Evolutionary conservation across 2,797 vertebrate species (phyloP).

Genomic region (Nyctibius grandis): DNA sequence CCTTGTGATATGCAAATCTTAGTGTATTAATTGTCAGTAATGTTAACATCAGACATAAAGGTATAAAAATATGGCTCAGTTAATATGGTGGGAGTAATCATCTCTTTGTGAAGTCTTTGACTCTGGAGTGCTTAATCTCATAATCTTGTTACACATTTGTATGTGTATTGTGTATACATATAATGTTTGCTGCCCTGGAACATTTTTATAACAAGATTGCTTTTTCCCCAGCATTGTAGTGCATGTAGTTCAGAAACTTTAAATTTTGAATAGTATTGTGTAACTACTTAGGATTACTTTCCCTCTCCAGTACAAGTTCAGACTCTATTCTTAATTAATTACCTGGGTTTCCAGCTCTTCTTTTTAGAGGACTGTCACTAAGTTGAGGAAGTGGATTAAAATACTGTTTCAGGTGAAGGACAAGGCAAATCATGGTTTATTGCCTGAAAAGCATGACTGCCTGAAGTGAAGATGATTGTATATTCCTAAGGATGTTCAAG

Average conservation of each 20-base stretch:
- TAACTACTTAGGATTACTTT: background rate
- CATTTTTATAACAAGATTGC: background rate
- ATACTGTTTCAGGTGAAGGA: conserved; percentile 39
- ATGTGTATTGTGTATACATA: background rate
- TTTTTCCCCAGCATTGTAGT: background rate
- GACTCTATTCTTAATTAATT: conserved; percentile 16
- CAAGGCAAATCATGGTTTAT: background rate
- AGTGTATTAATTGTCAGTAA: background rate
- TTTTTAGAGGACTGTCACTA: background rate
- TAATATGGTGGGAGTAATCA: background rate
- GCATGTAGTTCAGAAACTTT: background rate
- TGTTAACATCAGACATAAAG: background rate
- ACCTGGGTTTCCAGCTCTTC: conserved; percentile 4
- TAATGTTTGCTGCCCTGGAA: background rate
- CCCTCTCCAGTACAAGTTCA: background rate
- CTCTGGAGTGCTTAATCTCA: background rate
- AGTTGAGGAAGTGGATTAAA: conserved; percentile 30
- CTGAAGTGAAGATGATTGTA: conserved; percentile 10
- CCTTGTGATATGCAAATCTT: background rate
- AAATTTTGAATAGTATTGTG: background rate
- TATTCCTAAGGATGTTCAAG: background rate
- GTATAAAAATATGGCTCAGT: background rate
- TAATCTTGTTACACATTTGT: background rate
- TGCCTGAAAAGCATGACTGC: conserved; percentile 14
- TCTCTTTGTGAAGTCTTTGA: background rate